Conservation (phyloP, 2,888 invertebrate genomes). For the Melanotus villosus region DNA sequence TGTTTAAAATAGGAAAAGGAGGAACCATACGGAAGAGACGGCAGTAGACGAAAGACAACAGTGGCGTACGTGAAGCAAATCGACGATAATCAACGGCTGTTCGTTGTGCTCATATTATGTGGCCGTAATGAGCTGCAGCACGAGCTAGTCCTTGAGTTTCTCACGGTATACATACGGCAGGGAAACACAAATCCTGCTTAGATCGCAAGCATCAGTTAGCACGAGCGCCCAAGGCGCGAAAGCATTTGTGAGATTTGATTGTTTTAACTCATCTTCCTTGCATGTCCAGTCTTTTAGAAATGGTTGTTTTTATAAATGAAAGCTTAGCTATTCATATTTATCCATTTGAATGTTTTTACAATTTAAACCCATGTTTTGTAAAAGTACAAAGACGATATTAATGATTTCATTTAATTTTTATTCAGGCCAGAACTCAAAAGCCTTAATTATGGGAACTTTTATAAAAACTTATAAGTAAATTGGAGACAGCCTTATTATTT, state of each 20-base stretch:
- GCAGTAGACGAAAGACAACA: background rate
- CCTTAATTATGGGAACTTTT: too few relatives aligned
- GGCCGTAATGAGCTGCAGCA: conserved; percentile 47
- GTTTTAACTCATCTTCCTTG: conserved; percentile 13
- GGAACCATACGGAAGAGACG: background rate
- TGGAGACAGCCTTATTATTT: too few relatives aligned
- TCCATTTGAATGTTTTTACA: too few relatives aligned
- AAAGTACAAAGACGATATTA: too few relatives aligned
- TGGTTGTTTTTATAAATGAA: too few relatives aligned
- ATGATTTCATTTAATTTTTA: too few relatives aligned
- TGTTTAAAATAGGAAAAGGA: background rate
- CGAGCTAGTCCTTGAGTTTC: conserved; percentile 47
- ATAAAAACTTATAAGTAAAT: too few relatives aligned
- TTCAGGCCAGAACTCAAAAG: too few relatives aligned
- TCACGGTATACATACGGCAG: conserved; percentile 43
- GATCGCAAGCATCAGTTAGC: conserved; percentile 34
- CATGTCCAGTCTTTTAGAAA: too few relatives aligned
- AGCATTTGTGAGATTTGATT: conserved; percentile 16
- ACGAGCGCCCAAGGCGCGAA: conserved; percentile 34
- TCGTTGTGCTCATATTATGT: conserved; percentile 32
- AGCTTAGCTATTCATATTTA: too few relatives aligned
- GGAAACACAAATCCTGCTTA: conserved; percentile 39
- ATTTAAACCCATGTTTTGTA: too few relatives aligned
- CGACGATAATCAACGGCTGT: conserved; percentile 14
- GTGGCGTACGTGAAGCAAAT: conserved; percentile 26